Percentiles rank a stretch among this genome's conserved stretches.
phyloP scores from a whole-genome alignment of 1,140 invertebrate genomes.

The Acromyrmex heyeri region DNA sequence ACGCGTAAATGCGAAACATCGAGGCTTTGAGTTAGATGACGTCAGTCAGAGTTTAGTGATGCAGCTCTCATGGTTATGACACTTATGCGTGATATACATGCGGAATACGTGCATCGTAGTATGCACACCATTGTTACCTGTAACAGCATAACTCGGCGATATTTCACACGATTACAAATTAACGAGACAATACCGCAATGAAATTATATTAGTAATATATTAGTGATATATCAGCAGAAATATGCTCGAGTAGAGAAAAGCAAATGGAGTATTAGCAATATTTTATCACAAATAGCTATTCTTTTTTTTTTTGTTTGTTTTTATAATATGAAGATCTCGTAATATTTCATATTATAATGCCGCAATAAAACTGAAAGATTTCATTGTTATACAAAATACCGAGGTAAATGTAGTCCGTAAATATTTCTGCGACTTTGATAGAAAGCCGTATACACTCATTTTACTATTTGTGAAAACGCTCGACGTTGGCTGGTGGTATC shows the following conservation, averaged over 20 bases:
- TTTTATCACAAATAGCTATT: neutral
- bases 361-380: neutral
- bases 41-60: constrained; percentile 29
- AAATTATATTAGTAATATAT: neutral
- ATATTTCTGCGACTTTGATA: constrained; percentile 33
- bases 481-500: constrained; percentile 27
- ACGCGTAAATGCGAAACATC: neutral
- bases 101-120: neutral
- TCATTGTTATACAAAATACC: constrained; percentile 2
- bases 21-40: constrained; percentile 18
- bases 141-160: neutral
- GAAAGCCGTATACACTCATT: constrained; percentile 14
- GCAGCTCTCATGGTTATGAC: constrained; percentile 29
- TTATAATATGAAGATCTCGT: neutral
- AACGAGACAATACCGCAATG: neutral
- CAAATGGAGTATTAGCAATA: neutral
- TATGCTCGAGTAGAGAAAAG: neutral
- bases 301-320: neutral
- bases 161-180: constrained; percentile 16
- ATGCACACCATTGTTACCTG: neutral
- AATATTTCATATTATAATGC: neutral
- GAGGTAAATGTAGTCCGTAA: constrained; percentile 11
- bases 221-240: neutral
- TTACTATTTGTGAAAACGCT: constrained; percentile 41
- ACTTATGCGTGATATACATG: constrained; percentile 14